Percentiles rank a stretch among this genome's conserved stretches.
phyloP scores from a whole-genome alignment of 1,140 invertebrate genomes.

The Rhizoglyphus robini region DNA sequence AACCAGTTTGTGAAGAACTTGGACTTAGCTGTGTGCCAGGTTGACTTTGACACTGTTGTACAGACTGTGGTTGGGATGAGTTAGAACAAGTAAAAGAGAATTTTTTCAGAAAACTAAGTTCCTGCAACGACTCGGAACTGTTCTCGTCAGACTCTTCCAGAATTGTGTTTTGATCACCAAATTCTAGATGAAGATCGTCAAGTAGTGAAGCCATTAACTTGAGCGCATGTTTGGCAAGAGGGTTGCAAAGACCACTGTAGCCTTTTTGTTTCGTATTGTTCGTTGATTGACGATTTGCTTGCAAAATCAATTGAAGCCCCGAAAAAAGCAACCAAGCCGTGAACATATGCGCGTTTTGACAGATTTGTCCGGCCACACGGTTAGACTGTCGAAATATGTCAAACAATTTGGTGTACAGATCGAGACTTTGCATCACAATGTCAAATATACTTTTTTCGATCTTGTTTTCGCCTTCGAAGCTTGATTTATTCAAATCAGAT shows the following conservation, averaged over 20 bases:
- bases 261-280: not conserved
- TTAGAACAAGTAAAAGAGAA: not conserved
- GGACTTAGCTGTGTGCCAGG: conserved; percentile 8
- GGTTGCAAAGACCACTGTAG: conserved; percentile 49
- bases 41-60: not conserved
- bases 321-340: conserved; percentile 71
- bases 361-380: conserved; percentile 68
- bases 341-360: conserved; percentile 74
- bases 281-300: conserved; percentile 29
- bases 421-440: conserved; percentile 42
- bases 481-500: conserved; percentile 31
- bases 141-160: not conserved
- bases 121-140: not conserved
- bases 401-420: conserved; percentile 66
- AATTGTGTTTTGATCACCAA: conserved; percentile 15
- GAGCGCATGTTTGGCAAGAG: conserved; percentile 56
- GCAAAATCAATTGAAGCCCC: conserved; percentile 54
- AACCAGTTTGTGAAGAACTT: conserved; percentile 17
- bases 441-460: conserved; percentile 33
- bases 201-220: conserved; percentile 48
- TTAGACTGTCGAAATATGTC: conserved; percentile 66
- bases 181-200: conserved; percentile 50
- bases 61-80: no score
- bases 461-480: conserved; percentile 36
- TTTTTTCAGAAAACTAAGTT: conserved; percentile 10